phyloP scores from a whole-genome alignment of 1,140 invertebrate species.

The Armadillidium nasatum region DNA sequence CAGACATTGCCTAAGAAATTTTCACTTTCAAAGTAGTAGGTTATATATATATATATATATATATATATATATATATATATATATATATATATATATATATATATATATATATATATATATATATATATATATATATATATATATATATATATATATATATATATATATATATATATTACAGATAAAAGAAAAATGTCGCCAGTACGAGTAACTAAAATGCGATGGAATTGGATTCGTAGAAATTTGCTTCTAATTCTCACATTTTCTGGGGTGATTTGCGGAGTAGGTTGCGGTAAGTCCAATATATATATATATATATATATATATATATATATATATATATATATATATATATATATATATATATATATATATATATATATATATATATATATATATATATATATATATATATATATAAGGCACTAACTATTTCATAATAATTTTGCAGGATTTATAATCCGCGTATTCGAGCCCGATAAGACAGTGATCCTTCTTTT shows the following conservation, averaged over 20 bases:
- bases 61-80: neutral
- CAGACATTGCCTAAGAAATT: no score
- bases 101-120: conserved; percentile 39
- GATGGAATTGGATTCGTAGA: conserved; percentile 59
- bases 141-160: no score
- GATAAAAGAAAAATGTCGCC: conserved; percentile 29
- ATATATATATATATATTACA: no score
- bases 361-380: neutral
- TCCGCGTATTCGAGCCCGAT: conserved; percentile 63
- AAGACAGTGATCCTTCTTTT: conserved; percentile 72
- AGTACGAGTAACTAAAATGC: conserved; percentile 39
- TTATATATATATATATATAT: no score
- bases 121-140: neutral
- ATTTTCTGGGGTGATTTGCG: conserved; percentile 67
- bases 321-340: neutral
- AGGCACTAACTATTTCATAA: neutral
- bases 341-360: neutral
- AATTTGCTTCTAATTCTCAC: conserved; percentile 73
- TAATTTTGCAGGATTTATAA: conserved; percentile 62
- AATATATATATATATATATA: neutral
- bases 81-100: conserved; percentile 49
- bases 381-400: neutral
- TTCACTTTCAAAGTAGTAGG: no score
- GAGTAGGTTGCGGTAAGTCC: conserved; percentile 64
- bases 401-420: conserved; percentile 12